Conservation (phyloP, 1,140 invertebrate species). For the Nomia melanderi region DNA sequence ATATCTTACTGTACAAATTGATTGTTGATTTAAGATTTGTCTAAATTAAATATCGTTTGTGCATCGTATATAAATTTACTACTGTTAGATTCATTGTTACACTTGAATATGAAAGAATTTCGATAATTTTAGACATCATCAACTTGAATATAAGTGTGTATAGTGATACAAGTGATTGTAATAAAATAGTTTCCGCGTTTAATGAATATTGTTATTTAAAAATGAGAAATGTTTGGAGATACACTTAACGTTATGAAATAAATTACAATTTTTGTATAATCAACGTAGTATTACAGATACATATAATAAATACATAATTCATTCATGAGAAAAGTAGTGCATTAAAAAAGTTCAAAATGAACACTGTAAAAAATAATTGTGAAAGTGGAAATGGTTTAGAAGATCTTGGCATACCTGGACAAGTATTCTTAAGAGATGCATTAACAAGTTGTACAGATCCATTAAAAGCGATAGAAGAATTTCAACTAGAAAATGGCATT, state of each 20-base stretch:
- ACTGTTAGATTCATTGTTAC: background rate
- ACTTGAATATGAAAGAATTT: background rate
- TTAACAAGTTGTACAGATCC: conserved; percentile 98
- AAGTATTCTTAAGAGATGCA: conserved; percentile 93
- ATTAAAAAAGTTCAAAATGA: conserved; percentile 58
- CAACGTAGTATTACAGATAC: background rate
- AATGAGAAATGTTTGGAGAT: background rate
- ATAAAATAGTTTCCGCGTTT: background rate
- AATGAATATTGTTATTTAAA: background rate
- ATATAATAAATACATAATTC: conserved; percentile 2
- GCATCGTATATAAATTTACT: background rate
- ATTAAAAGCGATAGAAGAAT: conserved; percentile 97
- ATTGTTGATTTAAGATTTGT: background rate
- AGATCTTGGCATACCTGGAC: conserved; percentile 95
- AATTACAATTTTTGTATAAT: background rate
- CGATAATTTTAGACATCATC: background rate
- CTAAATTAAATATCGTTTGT: background rate
- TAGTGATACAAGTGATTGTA: background rate
- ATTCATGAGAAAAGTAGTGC: background rate
- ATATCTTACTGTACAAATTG: background rate
- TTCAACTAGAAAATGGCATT: conserved; percentile 97
- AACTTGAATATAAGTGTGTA: background rate
- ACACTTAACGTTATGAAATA: background rate
- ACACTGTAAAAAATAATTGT: conserved; percentile 70
- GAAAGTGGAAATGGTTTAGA: conserved; percentile 83